Evolutionary conservation across 2,797 vertebrate species (phyloP).

Genomic region (Acrossocheilus fasciatus): DNA sequence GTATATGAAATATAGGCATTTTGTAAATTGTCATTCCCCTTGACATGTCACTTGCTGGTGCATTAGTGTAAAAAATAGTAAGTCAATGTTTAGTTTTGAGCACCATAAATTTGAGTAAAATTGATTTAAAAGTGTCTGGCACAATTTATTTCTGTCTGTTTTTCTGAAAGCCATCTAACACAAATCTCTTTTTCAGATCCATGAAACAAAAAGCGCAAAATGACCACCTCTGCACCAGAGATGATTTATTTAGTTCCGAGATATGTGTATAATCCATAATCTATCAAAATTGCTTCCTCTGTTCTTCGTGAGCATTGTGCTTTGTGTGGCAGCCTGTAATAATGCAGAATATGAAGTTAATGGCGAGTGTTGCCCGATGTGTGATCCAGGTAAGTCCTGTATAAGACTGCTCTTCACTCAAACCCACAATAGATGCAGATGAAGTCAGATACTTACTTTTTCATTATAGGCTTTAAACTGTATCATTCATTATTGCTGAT

Average conservation of each 20-base stretch:
- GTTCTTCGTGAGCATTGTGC: background rate
- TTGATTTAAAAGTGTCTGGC: background rate
- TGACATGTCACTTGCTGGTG: too few species aligned
- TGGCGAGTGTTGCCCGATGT: too few species aligned
- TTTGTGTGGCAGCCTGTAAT: background rate
- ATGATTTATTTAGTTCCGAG: background rate
- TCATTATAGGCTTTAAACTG: too few species aligned
- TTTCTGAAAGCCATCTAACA: background rate
- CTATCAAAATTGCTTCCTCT: background rate
- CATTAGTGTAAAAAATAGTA: too few species aligned
- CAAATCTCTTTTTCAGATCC: background rate
- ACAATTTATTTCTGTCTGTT: background rate
- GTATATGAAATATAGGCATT: too few species aligned
- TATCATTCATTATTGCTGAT: too few species aligned
- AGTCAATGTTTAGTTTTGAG: background rate
- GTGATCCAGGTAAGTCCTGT: too few species aligned
- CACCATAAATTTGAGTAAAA: background rate
- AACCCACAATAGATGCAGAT: too few species aligned
- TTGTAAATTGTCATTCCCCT: too few species aligned
- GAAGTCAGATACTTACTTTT: too few species aligned
- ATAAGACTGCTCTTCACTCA: too few species aligned
- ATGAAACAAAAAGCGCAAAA: background rate
- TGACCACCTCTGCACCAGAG: too few species aligned
- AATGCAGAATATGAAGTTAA: background rate
- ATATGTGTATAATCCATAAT: background rate